Base-by-base conservation (phyloP, 2,888 invertebrate genomes). In the Nymphalis urticae region DNA sequence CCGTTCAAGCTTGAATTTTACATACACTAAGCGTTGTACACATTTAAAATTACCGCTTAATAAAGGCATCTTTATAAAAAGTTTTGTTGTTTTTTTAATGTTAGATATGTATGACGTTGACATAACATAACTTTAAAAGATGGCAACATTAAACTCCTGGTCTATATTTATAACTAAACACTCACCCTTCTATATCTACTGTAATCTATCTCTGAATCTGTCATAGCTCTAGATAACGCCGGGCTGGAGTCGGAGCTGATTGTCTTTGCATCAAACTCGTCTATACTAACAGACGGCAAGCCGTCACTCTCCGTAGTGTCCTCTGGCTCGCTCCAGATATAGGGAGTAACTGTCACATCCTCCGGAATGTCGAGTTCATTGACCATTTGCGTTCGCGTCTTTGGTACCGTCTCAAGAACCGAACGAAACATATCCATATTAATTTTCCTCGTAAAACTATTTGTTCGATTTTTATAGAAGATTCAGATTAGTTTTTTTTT, bases 141-240 rank as follows among this genome's bases (percentile, higher is more conserved):
- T 42, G 13, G 4, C 10, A 42, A 10, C 42, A 42, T 42, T 13
- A 13, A 42, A 4, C 2, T 13, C 10, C 27, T 32, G 6, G 6
- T 42, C 8, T 32, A 9, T 9, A 0, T 42, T 42, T 4, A 13
- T 42, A 42, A 13, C 4, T 16, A 36, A 27, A 32, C 6, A 62
- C 86, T 83, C 67, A 91, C 92, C 80, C 86, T 75, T 71, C 81
- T 84, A 71, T 83, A 86, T 66, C 81, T 75, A 2, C 76, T 83
- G 72, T 90, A 92, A 62, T 92, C 92, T 1, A 91, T 90, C 51
- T 92, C 92, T 0, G 91, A 90, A 51, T 90, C 91, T 0, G 91
- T 91, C 86, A 92, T 83, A 5, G 91, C 92, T 24, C 91, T 80
- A 0, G 90, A 90, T 56, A 92, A 71, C 0, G 90, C 77, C 19